phyloP scores from a whole-genome alignment of 2,797 vertebrate genomes.

The Siniperca scherzeri region DNA sequence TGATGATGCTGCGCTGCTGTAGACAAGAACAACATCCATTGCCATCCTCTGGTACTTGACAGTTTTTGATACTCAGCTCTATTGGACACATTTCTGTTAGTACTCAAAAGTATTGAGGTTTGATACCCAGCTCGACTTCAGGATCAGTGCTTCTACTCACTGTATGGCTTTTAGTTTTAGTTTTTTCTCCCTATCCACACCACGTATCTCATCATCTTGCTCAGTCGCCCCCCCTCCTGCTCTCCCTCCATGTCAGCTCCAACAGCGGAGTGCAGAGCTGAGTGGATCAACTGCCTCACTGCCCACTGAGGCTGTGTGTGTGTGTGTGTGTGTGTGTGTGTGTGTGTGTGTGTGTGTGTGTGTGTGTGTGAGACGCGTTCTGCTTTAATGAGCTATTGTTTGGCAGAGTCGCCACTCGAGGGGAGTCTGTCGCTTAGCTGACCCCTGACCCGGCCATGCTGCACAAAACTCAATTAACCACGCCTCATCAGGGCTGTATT shows the following conservation, averaged over 20 bases:
- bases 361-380: constrained; percentile 63
- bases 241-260: constrained; percentile 46
- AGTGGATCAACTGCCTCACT: constrained; percentile 65
- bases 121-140: not conserved
- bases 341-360: constrained; percentile 38
- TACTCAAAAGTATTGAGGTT: not conserved
- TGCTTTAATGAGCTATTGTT: constrained; percentile 82
- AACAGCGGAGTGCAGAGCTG: constrained; percentile 53
- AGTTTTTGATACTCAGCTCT: not conserved
- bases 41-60: not conserved
- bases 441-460: constrained; percentile 75
- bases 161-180: not conserved
- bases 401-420: constrained; percentile 71
- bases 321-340: constrained; percentile 13
- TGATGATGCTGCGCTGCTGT: too few relatives aligned
- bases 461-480: constrained; percentile 75
- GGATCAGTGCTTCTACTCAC: not conserved
- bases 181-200: not conserved
- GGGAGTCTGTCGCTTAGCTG: constrained; percentile 70
- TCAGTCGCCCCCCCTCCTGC: not conserved
- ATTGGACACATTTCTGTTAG: not conserved
- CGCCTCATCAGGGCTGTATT: constrained; percentile 46
- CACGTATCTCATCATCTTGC: constrained; percentile 15
- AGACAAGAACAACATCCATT: too few relatives aligned
- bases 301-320: constrained; percentile 45